A percentile compares a stretch with the other conserved stretches of the same genome.
Conservation (phyloP, 2,113 vertebrate species). For the Pitta sordida region DNA sequence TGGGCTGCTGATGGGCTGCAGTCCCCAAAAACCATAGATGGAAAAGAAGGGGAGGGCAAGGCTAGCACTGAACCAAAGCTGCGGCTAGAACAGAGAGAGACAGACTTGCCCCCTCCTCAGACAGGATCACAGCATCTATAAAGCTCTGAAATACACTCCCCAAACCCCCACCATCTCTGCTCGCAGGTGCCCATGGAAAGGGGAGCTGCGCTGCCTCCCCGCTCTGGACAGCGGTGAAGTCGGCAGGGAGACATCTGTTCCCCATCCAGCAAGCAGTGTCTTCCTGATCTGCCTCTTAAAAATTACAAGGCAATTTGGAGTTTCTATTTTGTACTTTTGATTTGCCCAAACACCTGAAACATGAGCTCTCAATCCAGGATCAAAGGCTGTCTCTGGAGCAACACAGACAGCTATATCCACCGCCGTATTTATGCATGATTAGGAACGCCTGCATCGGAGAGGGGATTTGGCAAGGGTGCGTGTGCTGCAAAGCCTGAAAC, state of each 20-base stretch:
- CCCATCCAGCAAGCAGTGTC: slow-evolving; percentile 58
- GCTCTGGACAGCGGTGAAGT: not conserved
- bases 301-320: slow-evolving; percentile 71
- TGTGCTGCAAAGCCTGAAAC: slow-evolving; percentile 17
- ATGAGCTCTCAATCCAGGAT: slow-evolving; percentile 64
- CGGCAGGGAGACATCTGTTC: slow-evolving; percentile 63
- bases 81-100: not conserved
- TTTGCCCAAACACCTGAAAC: slow-evolving; percentile 72
- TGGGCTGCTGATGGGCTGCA: fast-evolving
- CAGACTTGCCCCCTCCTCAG: not conserved
- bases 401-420: slow-evolving; percentile 47
- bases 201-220: not conserved
- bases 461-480: not conserved
- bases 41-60: not conserved
- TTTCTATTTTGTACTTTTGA: slow-evolving; percentile 67
- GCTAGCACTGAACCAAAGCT: not conserved
- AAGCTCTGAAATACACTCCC: not conserved
- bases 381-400: slow-evolving; percentile 46
- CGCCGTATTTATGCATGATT: slow-evolving; percentile 15
- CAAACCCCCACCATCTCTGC: not conserved
- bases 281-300: slow-evolving; percentile 73
- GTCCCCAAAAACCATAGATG: not conserved
- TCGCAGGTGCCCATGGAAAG: not conserved
- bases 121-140: not conserved
- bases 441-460: slow-evolving; percentile 40